These are phyloP conservation scores for Neoarius graeffei DNA, from an alignment of 2,113 vertebrate species.

Conservation along the genomic window DNA sequence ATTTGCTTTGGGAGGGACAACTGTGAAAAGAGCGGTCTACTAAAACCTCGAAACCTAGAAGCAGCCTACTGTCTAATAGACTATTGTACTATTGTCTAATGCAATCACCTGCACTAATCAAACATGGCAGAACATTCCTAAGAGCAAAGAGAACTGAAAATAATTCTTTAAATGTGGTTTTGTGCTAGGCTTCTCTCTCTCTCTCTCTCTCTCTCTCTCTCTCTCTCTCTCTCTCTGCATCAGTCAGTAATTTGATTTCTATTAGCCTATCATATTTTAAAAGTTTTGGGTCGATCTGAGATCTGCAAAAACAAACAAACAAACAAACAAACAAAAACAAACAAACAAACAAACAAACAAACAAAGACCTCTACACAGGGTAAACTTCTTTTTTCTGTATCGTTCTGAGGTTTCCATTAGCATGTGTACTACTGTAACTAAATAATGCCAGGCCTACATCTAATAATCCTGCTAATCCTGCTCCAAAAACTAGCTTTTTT, in stretches of 20 bases:
- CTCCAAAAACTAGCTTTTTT: neutral
- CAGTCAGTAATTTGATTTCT: neutral
- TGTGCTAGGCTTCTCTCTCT: neutral
- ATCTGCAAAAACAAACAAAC: neutral
- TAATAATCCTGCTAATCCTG: neutral
- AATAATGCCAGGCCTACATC: neutral
- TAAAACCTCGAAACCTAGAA: neutral
- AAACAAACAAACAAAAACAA: neutral
- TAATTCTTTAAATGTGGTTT: neutral
- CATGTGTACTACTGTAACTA: neutral
- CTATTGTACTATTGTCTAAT: neutral
- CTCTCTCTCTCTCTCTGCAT: neutral
- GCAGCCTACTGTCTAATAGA: neutral
- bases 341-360: neutral
- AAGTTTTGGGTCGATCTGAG: neutral
- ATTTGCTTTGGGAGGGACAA: constrained; percentile 52
- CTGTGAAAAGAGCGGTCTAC: constrained; percentile 28
- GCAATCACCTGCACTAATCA: neutral
- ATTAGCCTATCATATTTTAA: neutral
- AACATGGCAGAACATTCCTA: neutral
- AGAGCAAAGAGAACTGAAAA: neutral
- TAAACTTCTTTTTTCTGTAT: neutral
- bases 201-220: no score
- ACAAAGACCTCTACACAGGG: neutral
- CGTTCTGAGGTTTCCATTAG: neutral